Base-by-base conservation (phyloP, 2,888 invertebrate genomes). In the Eupithecia exiguata region DNA sequence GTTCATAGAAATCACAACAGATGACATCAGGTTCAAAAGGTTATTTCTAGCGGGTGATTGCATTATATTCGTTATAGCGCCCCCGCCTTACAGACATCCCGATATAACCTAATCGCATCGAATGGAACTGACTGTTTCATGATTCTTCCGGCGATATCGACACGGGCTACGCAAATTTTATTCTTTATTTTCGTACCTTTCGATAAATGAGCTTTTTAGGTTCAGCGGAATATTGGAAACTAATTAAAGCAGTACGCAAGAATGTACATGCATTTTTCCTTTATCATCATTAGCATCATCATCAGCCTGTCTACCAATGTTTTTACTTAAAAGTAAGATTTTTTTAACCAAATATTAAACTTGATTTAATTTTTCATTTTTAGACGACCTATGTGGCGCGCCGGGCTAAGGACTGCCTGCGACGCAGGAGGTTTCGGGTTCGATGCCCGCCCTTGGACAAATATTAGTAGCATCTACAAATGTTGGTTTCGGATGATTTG, bases 71-170 rank as follows among this genome's bases (percentile, higher is more conserved):
- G 72, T 68, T 73, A 73, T 70, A 70, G 49, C 69, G 68, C 77
- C 79, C 77, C 78, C 79, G 74, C 77, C 77, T 77, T 71, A 79
- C 78, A 75, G 79, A 82, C 77, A 78, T 80, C 74, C 81, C 81
- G 82, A 85, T 83, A 83, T 80, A 80, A 78, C 78, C 72, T 77
- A 82, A 83, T 81, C 78, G 76, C 78, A 78, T 82, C 78, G 80
- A 79, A 79, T 72, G 76, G 79, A 81, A 72, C 79, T 77, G 78
- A 82, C 81, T 84, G 81, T 81, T 84, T 79, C 81, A 83, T 80
- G 74, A 82, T 80, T 76, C 77, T 82, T 78, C 78, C 76, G 72
- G 68, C 74, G 58, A 74, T 65, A 66, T 70, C 21, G 77, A 68
- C 12, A 66, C 25, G 25, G 65, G 70, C 61, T 70, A 70, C 75